These are phyloP conservation scores for Coenobita brevimanus DNA, from an alignment of 1,140 invertebrate species.

Conservation along the genomic window DNA sequence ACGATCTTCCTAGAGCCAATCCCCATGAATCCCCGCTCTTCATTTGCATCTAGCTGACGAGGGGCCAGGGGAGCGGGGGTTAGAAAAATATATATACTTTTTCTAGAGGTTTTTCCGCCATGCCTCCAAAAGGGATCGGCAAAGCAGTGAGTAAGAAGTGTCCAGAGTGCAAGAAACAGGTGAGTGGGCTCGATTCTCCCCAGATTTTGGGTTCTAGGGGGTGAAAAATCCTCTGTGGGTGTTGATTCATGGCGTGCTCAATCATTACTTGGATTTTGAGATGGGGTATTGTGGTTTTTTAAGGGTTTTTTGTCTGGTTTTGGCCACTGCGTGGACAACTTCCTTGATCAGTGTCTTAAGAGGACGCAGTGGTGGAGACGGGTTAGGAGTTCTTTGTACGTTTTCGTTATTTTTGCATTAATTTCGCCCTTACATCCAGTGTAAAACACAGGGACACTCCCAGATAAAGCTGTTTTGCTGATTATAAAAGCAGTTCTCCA, in stretches of 20 bases:
- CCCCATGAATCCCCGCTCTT: constrained; percentile 43
- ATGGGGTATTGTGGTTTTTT: background rate
- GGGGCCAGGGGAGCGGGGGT: constrained; percentile 6
- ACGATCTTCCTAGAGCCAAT: constrained; percentile 20
- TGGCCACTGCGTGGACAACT: background rate
- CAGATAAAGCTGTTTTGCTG: too few relatives aligned
- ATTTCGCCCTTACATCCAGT: too few relatives aligned
- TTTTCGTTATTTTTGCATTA: too few relatives aligned
- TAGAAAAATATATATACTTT: background rate
- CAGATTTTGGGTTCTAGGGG: too few relatives aligned
- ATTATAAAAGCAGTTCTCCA: too few relatives aligned
- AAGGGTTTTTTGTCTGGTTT: background rate
- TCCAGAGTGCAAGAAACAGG: constrained; percentile 59
- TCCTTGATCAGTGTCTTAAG: background rate
- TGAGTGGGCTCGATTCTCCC: background rate
- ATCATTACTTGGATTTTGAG: background rate
- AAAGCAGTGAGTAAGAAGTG: constrained; percentile 59
- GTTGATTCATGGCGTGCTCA: background rate
- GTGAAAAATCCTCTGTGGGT: too few relatives aligned
- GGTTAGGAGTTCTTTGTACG: too few relatives aligned
- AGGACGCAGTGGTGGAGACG: too few relatives aligned
- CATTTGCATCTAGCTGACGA: constrained; percentile 39
- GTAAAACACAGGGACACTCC: too few relatives aligned
- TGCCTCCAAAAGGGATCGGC: constrained; percentile 60
- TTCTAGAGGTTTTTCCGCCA: constrained; percentile 38